Evolutionary conservation across 2,113 vertebrate genomes (phyloP), one percentile per base, ranked within the genome.

Genomic region (Corydoras sp.): DNA sequence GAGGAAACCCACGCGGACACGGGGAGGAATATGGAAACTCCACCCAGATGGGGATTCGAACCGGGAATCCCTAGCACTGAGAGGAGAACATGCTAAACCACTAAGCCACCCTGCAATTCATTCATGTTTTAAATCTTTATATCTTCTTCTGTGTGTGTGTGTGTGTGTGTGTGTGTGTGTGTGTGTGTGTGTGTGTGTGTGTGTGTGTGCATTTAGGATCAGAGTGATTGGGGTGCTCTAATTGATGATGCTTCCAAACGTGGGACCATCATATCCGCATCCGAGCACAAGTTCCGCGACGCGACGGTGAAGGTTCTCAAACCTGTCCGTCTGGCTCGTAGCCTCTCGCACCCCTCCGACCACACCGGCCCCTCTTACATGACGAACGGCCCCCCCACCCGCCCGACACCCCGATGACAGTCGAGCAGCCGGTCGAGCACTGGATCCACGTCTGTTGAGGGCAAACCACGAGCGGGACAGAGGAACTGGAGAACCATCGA

Each of bases 221-320:
- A 91, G 1, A 77, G 80, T 10, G 91, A 93, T 63, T 95, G 93
- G 93, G 86, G 91, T 0, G 76, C 88, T 0, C 79, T 95, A 75
- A 92, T 95, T 72, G 85, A 91, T 59, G 91, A 94, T 2, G 92
- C 93, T 0, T 82, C 86, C 49, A 88, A 24, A 24, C 86, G 93
- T 15, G 90, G 90, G 0, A 86, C 86, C 51, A 90, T 93, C 11
- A 77, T 93, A 24, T 85, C 73, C 74, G 92, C 92, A 0, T 77
- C 62, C 0, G 83, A 88, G 71, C 77, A 72, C 3, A 82, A 53
- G 62, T 93, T 92, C 6, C 83, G 78, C 32, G 81, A 70, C 0
- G 87, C 90, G 2, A 86, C 84, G 0, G 0, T 1, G 15, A 89
- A 82, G 77, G 91, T 93, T 64, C 79, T 94, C 66, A 95, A 95